Percentiles rank a stretch among this genome's conserved stretches.
Conservation (phyloP, 2,888 invertebrate genomes). For the Aspidiotus rigidus region DNA sequence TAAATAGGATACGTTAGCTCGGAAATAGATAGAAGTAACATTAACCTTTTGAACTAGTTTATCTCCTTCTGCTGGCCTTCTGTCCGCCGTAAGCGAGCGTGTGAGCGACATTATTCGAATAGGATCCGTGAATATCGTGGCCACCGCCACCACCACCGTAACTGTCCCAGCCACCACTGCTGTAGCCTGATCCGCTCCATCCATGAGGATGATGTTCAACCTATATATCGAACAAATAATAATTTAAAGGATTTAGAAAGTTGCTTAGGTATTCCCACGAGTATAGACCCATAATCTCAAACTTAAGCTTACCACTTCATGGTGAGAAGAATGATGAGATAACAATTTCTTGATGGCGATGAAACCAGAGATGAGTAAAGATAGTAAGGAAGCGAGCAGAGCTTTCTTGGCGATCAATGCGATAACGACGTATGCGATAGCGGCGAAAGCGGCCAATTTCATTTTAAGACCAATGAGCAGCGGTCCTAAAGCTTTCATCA, state of each 20-base stretch:
- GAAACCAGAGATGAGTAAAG: conserved; percentile 52
- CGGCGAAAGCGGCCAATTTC: conserved; percentile 50
- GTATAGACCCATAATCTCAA: neutral
- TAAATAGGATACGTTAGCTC: too few relatives aligned
- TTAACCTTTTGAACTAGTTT: conserved; percentile 9
- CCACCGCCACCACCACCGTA: conserved; percentile 39
- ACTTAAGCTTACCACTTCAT: conserved; percentile 38
- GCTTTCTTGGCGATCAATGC: conserved; percentile 57
- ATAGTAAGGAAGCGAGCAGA: conserved; percentile 51
- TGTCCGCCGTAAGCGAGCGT: conserved; percentile 49
- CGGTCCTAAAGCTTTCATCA: conserved; percentile 50
- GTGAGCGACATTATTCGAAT: conserved; percentile 49
- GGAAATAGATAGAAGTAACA: neutral
- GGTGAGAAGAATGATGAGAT: conserved; percentile 38
- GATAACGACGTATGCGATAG: conserved; percentile 51
- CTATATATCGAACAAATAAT: conserved; percentile 14
- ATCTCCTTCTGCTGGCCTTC: conserved; percentile 39
- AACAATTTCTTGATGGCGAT: conserved; percentile 41
- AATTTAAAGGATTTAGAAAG: too few relatives aligned
- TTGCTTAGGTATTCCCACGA: too few relatives aligned
- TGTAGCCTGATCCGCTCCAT: conserved; percentile 38
- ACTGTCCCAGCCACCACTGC: conserved; percentile 40
- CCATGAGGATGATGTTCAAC: conserved; percentile 38
- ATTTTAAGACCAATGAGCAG: conserved; percentile 52
- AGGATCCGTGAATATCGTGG: conserved; percentile 44